A percentile compares a stretch with the other conserved stretches of the same genome.
phyloP scores from a whole-genome alignment of 1,140 invertebrate species.

The Drosophila ironensis region DNA sequence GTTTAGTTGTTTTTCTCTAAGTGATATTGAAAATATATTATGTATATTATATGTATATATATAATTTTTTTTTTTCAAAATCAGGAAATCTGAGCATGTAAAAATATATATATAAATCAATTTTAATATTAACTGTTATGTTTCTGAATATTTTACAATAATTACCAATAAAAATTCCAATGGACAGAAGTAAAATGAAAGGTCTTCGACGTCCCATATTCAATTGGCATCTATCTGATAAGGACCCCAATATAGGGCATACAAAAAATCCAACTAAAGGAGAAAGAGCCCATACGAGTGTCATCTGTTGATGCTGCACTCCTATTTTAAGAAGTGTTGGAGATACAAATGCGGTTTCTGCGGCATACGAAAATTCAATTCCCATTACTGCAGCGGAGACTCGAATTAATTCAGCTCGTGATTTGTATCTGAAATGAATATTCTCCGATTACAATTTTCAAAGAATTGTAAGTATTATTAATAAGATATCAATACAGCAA shows the following conservation, averaged over 20 bases:
- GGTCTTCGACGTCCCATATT: constrained; percentile 92
- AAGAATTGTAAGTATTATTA: too few species aligned
- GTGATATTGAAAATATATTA: too few species aligned
- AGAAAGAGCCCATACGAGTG: constrained; percentile 96
- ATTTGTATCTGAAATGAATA: constrained; percentile 87
- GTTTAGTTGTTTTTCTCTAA: too few species aligned
- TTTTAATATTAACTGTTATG: neutral
- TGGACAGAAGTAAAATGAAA: constrained; percentile 94
- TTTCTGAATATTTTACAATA: neutral
- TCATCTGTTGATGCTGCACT: constrained; percentile 95
- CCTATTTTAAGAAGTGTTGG: constrained; percentile 96
- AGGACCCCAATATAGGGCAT: constrained; percentile 94
- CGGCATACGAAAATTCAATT: constrained; percentile 98
- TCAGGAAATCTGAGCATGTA: too few species aligned
- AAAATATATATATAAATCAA: too few species aligned
- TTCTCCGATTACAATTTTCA: too few species aligned
- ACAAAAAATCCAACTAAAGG: constrained; percentile 96
- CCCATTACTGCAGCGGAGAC: constrained; percentile 97
- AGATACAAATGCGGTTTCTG: constrained; percentile 97
- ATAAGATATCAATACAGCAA: too few species aligned
- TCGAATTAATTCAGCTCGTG: constrained; percentile 90
- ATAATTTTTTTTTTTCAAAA: too few species aligned
- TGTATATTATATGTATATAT: too few species aligned
- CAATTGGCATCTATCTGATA: constrained; percentile 93
- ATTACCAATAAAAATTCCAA: constrained; percentile 93